phyloP scores from a whole-genome alignment of 2,888 invertebrate species.

The Caradrina clavipalpis region DNA sequence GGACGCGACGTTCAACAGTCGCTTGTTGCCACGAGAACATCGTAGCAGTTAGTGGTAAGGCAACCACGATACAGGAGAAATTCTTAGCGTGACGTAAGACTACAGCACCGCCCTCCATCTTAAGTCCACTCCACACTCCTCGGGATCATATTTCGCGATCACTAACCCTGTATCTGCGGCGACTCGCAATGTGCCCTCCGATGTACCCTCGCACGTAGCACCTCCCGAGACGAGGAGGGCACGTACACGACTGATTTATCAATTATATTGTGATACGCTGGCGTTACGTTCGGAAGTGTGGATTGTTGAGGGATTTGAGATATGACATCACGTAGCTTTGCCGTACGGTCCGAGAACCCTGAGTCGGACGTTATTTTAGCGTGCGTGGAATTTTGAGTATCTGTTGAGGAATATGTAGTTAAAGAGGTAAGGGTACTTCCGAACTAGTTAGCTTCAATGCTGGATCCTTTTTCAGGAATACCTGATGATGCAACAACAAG shows the following conservation, averaged over 20 bases:
- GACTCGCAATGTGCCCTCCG: constrained; percentile 24
- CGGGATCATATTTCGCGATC: not conserved
- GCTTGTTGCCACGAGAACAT: too few species aligned
- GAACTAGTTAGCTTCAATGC: too few species aligned
- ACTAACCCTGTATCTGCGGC: not conserved
- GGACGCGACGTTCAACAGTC: too few species aligned
- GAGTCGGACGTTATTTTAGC: too few species aligned
- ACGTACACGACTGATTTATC: constrained; percentile 43
- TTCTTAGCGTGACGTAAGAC: too few species aligned
- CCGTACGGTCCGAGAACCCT: not conserved
- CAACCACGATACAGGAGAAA: too few species aligned
- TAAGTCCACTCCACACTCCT: not conserved
- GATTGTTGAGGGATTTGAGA: constrained; percentile 31
- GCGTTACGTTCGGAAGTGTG: not conserved
- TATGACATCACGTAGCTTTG: constrained; percentile 21
- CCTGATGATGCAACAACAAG: too few species aligned
- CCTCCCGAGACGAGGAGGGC: constrained; percentile 17
- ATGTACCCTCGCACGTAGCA: constrained; percentile 35
- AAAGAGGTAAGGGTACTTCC: too few species aligned
- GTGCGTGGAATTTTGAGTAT: too few species aligned
- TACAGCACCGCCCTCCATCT: not conserved
- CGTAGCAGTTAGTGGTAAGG: too few species aligned
- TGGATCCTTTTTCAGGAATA: too few species aligned
- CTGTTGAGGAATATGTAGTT: too few species aligned
- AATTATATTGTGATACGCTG: constrained; percentile 32